These are phyloP conservation scores for Ephialtes manifestator DNA, from an alignment of 2,888 invertebrate genomes.

Conservation along the genomic window DNA sequence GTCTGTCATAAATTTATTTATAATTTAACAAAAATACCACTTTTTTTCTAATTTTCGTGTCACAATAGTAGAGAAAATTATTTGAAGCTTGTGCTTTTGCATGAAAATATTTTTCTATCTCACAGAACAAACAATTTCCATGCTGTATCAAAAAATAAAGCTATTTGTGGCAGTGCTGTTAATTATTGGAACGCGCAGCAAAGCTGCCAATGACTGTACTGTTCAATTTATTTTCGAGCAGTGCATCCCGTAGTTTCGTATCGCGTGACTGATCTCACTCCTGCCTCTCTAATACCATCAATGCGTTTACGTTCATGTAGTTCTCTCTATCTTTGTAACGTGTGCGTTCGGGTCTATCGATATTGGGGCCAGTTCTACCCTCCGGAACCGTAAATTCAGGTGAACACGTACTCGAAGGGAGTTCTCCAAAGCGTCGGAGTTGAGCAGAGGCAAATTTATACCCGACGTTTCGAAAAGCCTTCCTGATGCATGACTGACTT, in stretches of 20 bases:
- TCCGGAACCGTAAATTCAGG: slow-evolving; percentile 70
- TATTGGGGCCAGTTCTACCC: slow-evolving; percentile 50
- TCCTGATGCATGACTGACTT: slow-evolving; percentile 39
- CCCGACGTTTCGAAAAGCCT: slow-evolving; percentile 28
- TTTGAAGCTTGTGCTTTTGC: no score
- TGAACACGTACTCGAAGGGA: slow-evolving; percentile 53
- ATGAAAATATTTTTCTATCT: no score
- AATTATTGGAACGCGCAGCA: neutral
- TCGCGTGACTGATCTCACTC: slow-evolving; percentile 47
- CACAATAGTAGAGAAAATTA: no score
- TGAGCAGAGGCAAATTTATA: slow-evolving; percentile 54
- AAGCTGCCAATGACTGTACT: slow-evolving; percentile 19
- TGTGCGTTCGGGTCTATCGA: slow-evolving; percentile 27
- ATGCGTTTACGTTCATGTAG: neutral
- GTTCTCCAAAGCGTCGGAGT: slow-evolving; percentile 12
- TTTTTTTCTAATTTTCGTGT: no score
- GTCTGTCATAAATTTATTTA: no score
- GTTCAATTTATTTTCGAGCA: neutral
- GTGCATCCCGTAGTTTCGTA: slow-evolving; percentile 10
- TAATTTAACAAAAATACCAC: no score
- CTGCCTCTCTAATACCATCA: slow-evolving; percentile 22
- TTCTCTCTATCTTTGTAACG: slow-evolving; percentile 26
- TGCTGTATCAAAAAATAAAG: no score
- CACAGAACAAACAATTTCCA: no score
- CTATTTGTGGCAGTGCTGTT: neutral